A percentile compares a stretch with the other conserved stretches of the same genome.
Evolutionary conservation across 2,797 vertebrate genomes (phyloP).

Genomic region (Xenops minutus): DNA sequence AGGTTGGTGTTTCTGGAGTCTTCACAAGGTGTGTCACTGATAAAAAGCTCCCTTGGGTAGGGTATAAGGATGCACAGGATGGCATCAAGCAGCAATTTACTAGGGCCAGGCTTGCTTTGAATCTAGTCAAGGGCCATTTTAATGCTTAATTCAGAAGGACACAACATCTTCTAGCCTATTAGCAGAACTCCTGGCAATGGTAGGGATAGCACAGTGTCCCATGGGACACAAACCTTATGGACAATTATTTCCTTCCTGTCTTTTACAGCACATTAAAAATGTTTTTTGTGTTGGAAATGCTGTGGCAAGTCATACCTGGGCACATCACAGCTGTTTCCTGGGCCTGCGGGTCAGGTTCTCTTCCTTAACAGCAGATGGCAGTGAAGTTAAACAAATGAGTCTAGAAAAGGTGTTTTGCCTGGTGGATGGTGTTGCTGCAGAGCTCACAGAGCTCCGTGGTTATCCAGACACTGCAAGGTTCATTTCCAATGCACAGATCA

Average conservation of each 20-base stretch:
- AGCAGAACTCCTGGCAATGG: background rate
- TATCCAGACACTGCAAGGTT: conserved; percentile 3
- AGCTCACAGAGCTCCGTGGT: background rate
- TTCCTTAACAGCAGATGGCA: conserved; percentile 75
- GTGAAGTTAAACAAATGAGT: conserved; percentile 71
- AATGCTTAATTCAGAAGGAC: background rate
- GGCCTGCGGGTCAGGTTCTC: background rate
- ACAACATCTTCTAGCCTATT: background rate
- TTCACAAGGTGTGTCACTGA: background rate
- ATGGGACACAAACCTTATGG: background rate
- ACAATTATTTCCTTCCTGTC: background rate
- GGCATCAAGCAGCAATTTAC: background rate
- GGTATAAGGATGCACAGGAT: background rate
- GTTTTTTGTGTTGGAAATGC: background rate
- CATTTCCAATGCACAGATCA: background rate
- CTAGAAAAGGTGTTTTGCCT: background rate
- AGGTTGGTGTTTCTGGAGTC: background rate
- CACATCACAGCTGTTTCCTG: background rate
- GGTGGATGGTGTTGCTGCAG: background rate
- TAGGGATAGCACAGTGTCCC: background rate
- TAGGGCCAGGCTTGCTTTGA: background rate
- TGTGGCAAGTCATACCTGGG: background rate
- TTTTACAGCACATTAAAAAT: background rate
- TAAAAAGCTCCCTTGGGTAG: background rate
- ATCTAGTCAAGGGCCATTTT: background rate